Base-by-base conservation (phyloP, 2,113 vertebrate species). In the Chrysemys picta region DNA sequence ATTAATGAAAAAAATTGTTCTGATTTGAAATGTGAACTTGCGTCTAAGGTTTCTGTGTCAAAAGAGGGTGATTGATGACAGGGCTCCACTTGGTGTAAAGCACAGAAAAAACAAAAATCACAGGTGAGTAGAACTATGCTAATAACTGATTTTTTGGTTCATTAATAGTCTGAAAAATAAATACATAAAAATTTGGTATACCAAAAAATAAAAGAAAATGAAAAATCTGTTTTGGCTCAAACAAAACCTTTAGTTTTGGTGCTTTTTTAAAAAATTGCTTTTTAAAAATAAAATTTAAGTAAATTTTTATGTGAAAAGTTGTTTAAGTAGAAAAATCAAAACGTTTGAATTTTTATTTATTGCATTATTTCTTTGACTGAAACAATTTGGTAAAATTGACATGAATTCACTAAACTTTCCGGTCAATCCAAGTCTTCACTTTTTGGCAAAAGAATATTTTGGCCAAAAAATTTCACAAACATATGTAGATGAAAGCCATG, bases 41-140 rank as follows among this genome's bases (percentile, higher is more conserved):
- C 75, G 1, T 50, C 14, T 6, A 50, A 1, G 8, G 10, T 13
- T 88, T 86, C 88, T 85, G 6, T 21, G 52, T 87, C 11, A 22
- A 31, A 31, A 5, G 19, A 19, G 2, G 47, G 7, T 17, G 78
- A 57, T 2, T 1, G 10, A 11, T 56, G 27, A 11, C 54, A 84
- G 3, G 5, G 0, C 2, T 82, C 38, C 82, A 14, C 16, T 0
- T 0, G 56, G 2, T 2, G 2, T 1, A 47, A 21, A 89, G 82
- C 1, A 84, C 16, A 42, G 0, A 57, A 38, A 72, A 38, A n/a
- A 69, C 65, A 69, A 72, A 57, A 22, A 72, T 72, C 65, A 22
- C n/a, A 72, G n/a, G 21, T 38, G n/a, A 38, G 16, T 38, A 72
- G 35, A 72, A 72, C 21, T 72, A 38, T 38, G 19, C n/a, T 22